phyloP scores from a whole-genome alignment of 1,140 invertebrate genomes.

The Coelopa frigida region DNA sequence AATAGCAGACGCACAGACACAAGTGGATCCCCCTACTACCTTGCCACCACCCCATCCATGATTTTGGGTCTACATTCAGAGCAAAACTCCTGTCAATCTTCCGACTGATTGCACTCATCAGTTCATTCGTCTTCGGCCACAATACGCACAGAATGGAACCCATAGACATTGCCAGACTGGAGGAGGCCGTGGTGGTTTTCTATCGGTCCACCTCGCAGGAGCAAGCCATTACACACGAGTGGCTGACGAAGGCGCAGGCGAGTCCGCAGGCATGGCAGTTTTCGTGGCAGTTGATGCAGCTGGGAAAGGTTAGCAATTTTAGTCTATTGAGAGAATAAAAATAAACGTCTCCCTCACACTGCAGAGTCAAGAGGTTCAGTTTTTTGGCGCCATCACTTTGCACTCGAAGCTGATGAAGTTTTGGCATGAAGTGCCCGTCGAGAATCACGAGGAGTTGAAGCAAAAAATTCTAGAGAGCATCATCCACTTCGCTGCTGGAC shows the following conservation, averaged over 20 bases:
- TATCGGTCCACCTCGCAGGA: conserved; percentile 44
- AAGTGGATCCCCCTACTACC: no score
- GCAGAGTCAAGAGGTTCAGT: conserved; percentile 78
- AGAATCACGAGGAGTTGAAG: conserved; percentile 66
- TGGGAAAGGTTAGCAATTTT: conserved; percentile 57
- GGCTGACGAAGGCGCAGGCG: conserved; percentile 72
- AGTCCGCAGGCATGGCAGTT: conserved; percentile 83
- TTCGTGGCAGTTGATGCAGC: conserved; percentile 75
- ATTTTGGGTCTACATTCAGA: no score
- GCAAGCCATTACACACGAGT: conserved; percentile 71
- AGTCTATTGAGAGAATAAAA: conserved; percentile 6
- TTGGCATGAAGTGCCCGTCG: conserved; percentile 75
- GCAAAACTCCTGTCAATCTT: no score
- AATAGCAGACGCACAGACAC: no score
- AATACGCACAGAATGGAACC: conserved; percentile 25
- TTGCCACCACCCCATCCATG: no score
- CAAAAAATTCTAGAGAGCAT: conserved; percentile 69
- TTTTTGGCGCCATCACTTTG: conserved; percentile 84
- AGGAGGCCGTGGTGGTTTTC: conserved; percentile 38
- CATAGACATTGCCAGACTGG: conserved; percentile 33
- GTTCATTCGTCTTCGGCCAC: neutral
- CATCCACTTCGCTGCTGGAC: conserved; percentile 64
- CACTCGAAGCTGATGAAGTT: conserved; percentile 79
- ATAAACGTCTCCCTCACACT: conserved; percentile 3
- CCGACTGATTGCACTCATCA: no score